Conservation (phyloP, 2,113 vertebrate species). For the Python bivittatus region DNA sequence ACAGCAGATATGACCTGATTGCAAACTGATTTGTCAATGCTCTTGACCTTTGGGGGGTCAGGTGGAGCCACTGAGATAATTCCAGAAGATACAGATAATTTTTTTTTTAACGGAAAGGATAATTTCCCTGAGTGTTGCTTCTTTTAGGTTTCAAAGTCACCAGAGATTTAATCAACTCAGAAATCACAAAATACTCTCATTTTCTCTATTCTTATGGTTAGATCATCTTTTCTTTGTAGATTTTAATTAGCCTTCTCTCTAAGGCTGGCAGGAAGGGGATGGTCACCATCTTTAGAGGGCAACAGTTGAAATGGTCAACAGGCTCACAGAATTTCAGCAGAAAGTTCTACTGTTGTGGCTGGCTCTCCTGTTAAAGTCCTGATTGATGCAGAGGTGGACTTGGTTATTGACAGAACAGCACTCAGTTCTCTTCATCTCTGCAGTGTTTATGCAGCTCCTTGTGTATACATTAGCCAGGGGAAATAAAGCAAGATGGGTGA, state of each 20-base stretch:
- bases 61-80: background rate
- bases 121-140: background rate
- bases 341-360: background rate
- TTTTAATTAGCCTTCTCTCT: background rate
- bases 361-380: background rate
- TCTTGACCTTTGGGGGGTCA: conserved; percentile 17
- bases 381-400: background rate
- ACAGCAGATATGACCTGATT: background rate
- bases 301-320: background rate
- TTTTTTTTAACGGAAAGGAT: background rate
- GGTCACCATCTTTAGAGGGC: background rate
- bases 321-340: background rate
- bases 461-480: background rate
- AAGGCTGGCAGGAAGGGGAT: background rate
- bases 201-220: background rate
- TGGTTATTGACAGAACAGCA: background rate
- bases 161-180: background rate
- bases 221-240: background rate
- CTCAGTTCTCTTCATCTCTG: background rate
- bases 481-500: background rate
- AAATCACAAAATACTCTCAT: background rate
- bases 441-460: background rate
- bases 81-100: background rate
- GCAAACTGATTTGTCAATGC: background rate
- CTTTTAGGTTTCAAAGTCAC: background rate